phyloP scores from a whole-genome alignment of 2,113 vertebrate genomes.

The Gnathonemus echidnorhynchus region DNA sequence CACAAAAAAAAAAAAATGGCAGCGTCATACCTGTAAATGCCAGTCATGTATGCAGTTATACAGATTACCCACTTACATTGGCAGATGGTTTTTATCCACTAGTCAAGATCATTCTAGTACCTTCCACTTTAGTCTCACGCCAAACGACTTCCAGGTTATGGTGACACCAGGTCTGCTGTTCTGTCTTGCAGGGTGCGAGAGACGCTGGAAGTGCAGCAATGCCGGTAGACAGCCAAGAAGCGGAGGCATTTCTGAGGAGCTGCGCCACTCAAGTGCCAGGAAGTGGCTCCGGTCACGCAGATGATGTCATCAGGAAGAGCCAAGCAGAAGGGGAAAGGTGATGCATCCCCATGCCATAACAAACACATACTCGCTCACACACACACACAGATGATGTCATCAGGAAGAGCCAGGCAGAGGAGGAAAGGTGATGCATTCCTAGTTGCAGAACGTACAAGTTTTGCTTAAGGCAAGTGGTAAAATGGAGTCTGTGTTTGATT shows the following conservation, averaged over 20 bases:
- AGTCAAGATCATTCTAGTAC: neutral
- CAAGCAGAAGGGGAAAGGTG: slow-evolving; percentile 53
- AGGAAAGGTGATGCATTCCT: slow-evolving; percentile 54
- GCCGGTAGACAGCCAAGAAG: slow-evolving; percentile 24
- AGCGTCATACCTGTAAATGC: neutral
- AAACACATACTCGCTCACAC: neutral
- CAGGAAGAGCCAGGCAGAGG: slow-evolving; percentile 38
- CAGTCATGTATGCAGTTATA: neutral
- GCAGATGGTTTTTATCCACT: neutral
- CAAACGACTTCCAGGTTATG: neutral
- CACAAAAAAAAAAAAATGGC: neutral
- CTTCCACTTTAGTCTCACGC: neutral
- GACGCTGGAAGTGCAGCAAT: slow-evolving; percentile 28
- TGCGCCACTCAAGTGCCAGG: slow-evolving; percentile 32
- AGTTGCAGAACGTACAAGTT: slow-evolving; percentile 35
- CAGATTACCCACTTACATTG: neutral
- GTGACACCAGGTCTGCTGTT: neutral
- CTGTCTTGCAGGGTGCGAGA: slow-evolving; percentile 28
- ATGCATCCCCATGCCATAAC: slow-evolving; percentile 31
- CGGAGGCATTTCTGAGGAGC: neutral
- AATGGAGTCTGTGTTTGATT: slow-evolving; percentile 49
- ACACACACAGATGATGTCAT: slow-evolving; percentile 41
- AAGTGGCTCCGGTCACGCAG: slow-evolving; percentile 28
- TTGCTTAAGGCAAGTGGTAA: slow-evolving; percentile 16
- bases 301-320: neutral